Conservation (phyloP, 2,888 invertebrate species). For the Margaritifera margaritifera region DNA sequence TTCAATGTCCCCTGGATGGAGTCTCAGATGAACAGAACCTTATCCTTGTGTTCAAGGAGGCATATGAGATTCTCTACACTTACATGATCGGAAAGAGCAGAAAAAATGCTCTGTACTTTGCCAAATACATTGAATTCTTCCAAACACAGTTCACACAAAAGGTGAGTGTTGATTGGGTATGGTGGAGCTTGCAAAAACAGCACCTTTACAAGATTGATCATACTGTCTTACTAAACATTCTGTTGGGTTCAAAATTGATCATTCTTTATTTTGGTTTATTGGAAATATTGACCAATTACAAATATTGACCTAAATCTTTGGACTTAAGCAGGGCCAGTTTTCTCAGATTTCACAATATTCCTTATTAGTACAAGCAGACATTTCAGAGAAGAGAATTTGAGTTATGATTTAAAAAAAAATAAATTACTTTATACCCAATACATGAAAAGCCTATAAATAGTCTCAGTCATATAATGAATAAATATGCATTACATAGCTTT, state of each 20-base stretch:
- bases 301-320: too few species aligned
- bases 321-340: too few species aligned
- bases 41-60: constrained; percentile 70
- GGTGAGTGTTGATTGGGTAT: constrained; percentile 43
- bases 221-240: background rate
- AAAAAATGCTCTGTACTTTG: constrained; percentile 73
- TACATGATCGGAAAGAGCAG: constrained; percentile 73
- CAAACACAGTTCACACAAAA: constrained; percentile 73
- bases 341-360: too few species aligned
- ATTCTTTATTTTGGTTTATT: too few species aligned
- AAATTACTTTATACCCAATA: too few species aligned
- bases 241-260: background rate
- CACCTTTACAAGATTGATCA: background rate
- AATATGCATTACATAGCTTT: too few species aligned
- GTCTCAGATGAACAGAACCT: constrained; percentile 69
- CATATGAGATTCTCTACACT: constrained; percentile 71
- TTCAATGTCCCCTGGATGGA: constrained; percentile 68
- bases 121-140: constrained; percentile 73
- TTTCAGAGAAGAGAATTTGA: too few species aligned
- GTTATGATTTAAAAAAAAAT: too few species aligned
- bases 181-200: background rate
- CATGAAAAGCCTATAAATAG: too few species aligned
- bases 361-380: too few species aligned
- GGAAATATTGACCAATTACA: too few species aligned
- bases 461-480: too few species aligned